Evolutionary conservation across 2,113 vertebrate genomes (phyloP).

Genomic region (Bambusicola thoracicus): DNA sequence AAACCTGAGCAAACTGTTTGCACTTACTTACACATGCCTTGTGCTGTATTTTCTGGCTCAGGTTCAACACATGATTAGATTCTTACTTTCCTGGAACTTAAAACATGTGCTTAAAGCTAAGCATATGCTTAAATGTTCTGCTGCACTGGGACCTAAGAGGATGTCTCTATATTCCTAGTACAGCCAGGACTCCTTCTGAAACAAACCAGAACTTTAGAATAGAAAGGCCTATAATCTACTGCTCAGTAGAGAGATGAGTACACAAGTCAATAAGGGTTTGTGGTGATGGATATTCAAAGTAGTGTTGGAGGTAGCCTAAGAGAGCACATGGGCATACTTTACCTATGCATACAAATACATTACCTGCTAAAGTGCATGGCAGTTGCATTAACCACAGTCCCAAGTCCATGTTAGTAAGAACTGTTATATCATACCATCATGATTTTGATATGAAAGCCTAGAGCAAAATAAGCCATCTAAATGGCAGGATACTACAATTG

Average conservation of each 20-base stretch:
- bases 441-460: neutral
- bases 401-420: neutral
- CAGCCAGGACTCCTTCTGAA: conserved; percentile 4
- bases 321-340: neutral
- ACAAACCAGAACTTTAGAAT: conserved; percentile 18
- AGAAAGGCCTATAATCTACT: neutral
- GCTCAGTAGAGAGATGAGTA: neutral
- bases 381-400: neutral
- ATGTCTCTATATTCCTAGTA: conserved; percentile 32
- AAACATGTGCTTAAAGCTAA: conserved; percentile 64
- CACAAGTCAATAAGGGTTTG: neutral
- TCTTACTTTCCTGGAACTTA: conserved; percentile 64
- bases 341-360: neutral
- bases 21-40: conserved; percentile 68
- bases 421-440: neutral
- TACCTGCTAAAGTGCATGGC: neutral
- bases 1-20: conserved; percentile 68
- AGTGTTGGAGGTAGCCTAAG: neutral
- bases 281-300: neutral
- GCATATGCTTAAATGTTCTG: conserved; percentile 64
- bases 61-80: conserved; percentile 57
- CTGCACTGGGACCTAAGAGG: conserved; percentile 19
- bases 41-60: conserved; percentile 60
- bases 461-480: neutral
- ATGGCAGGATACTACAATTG: neutral